These are phyloP conservation scores for Coleophora flavipennella DNA, from an alignment of 2,888 invertebrate species.

Conservation along the genomic window DNA sequence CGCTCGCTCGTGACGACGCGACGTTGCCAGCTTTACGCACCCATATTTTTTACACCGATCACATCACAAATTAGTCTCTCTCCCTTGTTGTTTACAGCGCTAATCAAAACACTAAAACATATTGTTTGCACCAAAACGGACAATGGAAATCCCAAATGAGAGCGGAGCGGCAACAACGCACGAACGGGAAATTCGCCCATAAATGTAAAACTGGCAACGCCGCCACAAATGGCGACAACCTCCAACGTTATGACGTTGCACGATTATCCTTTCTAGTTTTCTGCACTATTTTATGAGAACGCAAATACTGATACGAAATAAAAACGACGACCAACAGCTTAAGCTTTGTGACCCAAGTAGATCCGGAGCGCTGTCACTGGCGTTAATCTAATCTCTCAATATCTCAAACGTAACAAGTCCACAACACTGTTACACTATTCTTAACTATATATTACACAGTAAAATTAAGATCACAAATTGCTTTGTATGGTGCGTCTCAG, in stretches of 20 bases:
- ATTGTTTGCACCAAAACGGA: constrained; percentile 28
- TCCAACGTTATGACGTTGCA: constrained; percentile 63
- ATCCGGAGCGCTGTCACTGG: constrained; percentile 40
- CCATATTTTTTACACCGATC: constrained; percentile 40
- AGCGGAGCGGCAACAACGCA: constrained; percentile 52
- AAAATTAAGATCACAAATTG: constrained; percentile 75
- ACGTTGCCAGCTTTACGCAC: constrained; percentile 52
- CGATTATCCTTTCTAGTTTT: constrained; percentile 66
- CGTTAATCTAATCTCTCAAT: constrained; percentile 47
- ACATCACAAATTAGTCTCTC: constrained; percentile 25
- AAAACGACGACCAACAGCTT: constrained; percentile 60
- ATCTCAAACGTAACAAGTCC: constrained; percentile 59
- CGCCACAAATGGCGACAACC: constrained; percentile 53
- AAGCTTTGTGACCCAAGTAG: constrained; percentile 40
- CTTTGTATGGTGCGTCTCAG: constrained; percentile 74
- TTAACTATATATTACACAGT: constrained; percentile 71
- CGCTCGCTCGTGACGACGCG: constrained; percentile 62
- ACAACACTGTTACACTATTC: constrained; percentile 58
- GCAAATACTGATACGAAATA: constrained; percentile 61
- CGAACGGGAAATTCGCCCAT: constrained; percentile 56
- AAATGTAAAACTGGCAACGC: constrained; percentile 62
- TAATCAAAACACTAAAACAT: constrained; percentile 23
- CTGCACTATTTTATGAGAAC: constrained; percentile 60
- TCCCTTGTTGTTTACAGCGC: constrained; percentile 29
- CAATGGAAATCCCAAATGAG: constrained; percentile 49